Percentiles rank a stretch among this genome's conserved stretches.
Conservation (phyloP, 2,797 vertebrate species). For the Pseudocheirus occidentalis region DNA sequence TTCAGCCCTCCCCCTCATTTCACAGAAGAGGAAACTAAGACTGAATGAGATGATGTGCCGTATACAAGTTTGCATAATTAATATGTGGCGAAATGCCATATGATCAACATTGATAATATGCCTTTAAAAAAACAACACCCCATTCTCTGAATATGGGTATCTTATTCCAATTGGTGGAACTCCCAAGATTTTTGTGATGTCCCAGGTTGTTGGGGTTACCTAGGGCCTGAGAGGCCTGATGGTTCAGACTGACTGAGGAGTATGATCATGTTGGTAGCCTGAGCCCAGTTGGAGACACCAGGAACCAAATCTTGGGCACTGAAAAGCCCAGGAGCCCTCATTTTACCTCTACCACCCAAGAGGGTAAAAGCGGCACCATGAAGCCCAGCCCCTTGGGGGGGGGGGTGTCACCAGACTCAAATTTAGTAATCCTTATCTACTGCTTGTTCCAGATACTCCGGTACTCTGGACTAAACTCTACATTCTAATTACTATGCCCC, state of each 20-base stretch:
- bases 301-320: background rate
- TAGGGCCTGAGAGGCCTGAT: background rate
- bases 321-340: background rate
- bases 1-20: background rate
- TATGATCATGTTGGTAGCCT: background rate
- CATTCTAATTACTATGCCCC: background rate
- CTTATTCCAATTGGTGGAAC: background rate
- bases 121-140: background rate
- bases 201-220: background rate
- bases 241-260: background rate
- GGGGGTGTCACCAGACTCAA: background rate
- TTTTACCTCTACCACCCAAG: background rate
- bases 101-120: background rate
- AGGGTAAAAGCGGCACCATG: background rate
- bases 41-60: background rate
- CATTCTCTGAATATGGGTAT: background rate
- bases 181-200: background rate
- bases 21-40: slow-evolving; percentile 10
- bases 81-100: background rate
- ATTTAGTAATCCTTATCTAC: background rate
- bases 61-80: too few species aligned
- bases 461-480: background rate
- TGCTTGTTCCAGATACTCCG: background rate
- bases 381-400: background rate
- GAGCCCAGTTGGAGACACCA: background rate